Evolutionary conservation across 2,888 invertebrate species (phyloP).

Genomic region (Dasysyrphus albostriatus): DNA sequence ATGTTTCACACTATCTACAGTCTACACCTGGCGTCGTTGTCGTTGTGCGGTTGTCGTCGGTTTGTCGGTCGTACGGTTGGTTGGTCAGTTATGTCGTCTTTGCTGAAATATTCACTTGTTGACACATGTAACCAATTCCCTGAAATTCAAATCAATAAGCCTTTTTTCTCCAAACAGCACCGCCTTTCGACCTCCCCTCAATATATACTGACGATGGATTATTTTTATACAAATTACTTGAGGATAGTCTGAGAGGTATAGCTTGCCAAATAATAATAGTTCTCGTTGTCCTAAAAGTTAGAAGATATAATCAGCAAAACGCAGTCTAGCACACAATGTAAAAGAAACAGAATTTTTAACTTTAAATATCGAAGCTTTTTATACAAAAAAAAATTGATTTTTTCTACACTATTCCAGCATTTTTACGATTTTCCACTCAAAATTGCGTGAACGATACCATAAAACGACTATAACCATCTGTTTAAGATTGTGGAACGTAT

Average conservation of each 20-base stretch:
- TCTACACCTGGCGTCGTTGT: conserved; percentile 59
- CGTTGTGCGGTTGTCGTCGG: neutral
- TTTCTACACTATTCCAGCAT: too few relatives aligned
- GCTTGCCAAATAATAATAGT: too few relatives aligned
- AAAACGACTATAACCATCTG: too few relatives aligned
- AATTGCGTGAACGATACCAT: too few relatives aligned
- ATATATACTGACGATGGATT: conserved; percentile 25
- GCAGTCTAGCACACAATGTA: too few relatives aligned
- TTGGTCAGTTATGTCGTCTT: conserved; percentile 31
- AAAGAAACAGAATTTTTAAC: too few relatives aligned
- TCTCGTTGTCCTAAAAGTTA: too few relatives aligned
- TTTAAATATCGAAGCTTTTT: too few relatives aligned
- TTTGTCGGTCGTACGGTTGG: conserved; percentile 28
- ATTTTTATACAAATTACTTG: conserved; percentile 52
- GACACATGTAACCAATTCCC: conserved; percentile 70
- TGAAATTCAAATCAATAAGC: conserved; percentile 68
- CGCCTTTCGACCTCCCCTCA: conserved; percentile 9
- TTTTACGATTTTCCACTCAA: too few relatives aligned
- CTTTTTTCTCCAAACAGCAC: conserved; percentile 11
- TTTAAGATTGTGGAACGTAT: too few relatives aligned
- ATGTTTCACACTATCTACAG: conserved; percentile 70
- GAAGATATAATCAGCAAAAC: too few relatives aligned
- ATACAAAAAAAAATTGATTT: too few relatives aligned
- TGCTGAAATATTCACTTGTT: conserved; percentile 60
- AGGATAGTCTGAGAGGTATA: neutral